Conservation (phyloP, 1,140 invertebrate genomes). For the Apis florea region DNA sequence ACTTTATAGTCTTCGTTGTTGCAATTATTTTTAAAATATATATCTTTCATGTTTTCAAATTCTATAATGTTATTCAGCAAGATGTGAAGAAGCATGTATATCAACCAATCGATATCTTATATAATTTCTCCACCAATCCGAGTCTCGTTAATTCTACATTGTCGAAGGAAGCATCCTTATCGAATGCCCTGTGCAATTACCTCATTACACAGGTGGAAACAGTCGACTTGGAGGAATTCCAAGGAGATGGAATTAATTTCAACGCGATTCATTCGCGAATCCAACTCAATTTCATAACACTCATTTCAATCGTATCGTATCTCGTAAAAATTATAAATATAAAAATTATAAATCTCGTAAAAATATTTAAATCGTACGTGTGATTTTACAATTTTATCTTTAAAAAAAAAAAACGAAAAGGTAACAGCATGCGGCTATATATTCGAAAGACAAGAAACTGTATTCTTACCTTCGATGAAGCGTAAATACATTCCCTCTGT, state of each 20-base stretch:
- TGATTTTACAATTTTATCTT: too few species aligned
- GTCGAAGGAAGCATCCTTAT: neutral
- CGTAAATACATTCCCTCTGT: conserved; percentile 8
- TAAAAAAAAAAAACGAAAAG: too few species aligned
- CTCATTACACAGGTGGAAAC: neutral
- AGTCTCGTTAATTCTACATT: conserved; percentile 6
- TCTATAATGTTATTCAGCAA: neutral
- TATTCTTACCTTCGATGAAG: neutral
- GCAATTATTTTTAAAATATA: too few species aligned
- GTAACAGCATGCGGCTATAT: too few species aligned
- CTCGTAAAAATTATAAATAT: too few species aligned
- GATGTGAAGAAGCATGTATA: neutral
- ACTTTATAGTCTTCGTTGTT: too few species aligned
- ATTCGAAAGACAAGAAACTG: too few species aligned
- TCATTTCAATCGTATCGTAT: neutral
- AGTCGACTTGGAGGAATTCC: neutral
- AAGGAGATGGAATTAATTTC: neutral
- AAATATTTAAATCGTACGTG: too few species aligned
- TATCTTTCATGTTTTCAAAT: too few species aligned
- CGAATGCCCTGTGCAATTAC: neutral
- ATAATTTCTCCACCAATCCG: neutral
- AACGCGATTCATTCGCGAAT: neutral
- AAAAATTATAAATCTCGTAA: too few species aligned
- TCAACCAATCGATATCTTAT: neutral
- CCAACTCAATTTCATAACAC: neutral